A percentile compares a stretch with the other conserved stretches of the same genome.
These are phyloP conservation scores for Dipodomys ordii DNA, from an alignment of 2,113 vertebrate species.

Conservation along the genomic window DNA sequence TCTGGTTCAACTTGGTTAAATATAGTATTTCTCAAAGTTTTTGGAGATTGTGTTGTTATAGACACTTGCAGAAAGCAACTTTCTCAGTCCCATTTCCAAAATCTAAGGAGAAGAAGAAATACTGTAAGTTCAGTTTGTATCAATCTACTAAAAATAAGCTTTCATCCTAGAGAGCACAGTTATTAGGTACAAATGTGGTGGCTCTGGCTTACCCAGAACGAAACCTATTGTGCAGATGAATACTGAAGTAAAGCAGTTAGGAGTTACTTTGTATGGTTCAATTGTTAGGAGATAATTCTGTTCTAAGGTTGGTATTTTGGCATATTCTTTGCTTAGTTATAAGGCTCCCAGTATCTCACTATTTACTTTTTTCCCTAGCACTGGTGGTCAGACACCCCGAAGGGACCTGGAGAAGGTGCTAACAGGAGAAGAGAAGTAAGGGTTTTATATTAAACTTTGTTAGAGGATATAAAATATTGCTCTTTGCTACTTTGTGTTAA, in stretches of 20 bases:
- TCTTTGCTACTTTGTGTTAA: conserved; percentile 10
- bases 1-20: neutral
- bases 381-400: conserved; percentile 97
- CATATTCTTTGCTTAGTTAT: neutral
- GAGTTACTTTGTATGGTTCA: neutral
- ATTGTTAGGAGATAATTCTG: neutral
- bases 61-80: neutral
- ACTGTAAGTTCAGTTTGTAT: neutral
- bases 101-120: neutral
- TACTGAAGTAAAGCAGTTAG: neutral
- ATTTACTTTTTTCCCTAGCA: conserved; percentile 85
- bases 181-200: neutral
- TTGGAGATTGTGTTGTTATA: neutral
- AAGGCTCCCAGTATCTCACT: neutral
- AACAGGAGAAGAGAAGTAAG: conserved; percentile 98
- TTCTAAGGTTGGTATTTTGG: neutral
- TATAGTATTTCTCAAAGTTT: neutral
- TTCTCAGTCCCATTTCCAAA: neutral
- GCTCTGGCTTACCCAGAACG: neutral
- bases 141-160: neutral
- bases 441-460: neutral
- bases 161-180: neutral
- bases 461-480: neutral
- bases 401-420: conserved; percentile 98
- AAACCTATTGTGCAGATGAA: neutral